Conservation (phyloP, 1,140 invertebrate species). For the Anadara kagoshimensis region DNA sequence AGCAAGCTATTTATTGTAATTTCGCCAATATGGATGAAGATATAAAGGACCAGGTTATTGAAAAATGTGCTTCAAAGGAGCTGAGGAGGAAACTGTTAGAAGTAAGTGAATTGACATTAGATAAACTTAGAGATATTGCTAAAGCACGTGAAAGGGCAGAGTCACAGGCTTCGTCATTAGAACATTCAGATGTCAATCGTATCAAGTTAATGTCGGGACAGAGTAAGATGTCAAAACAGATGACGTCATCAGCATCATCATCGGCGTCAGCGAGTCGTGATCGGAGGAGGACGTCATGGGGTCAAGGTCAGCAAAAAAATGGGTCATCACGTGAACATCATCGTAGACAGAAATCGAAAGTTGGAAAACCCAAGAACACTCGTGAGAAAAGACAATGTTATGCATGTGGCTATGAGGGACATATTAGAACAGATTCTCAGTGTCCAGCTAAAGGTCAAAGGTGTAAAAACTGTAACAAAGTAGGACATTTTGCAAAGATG, state of each 20-base stretch:
- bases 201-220: neutral
- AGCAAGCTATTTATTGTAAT: slow-evolving; percentile 37
- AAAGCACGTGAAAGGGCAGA: slow-evolving; percentile 29
- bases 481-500: slow-evolving; percentile 24
- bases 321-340: neutral
- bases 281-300: no score
- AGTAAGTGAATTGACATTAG: slow-evolving; percentile 24
- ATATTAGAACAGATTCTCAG: neutral
- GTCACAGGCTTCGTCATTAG: slow-evolving; percentile 31
- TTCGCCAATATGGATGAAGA: slow-evolving; percentile 31
- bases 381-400: neutral
- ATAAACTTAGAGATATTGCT: slow-evolving; percentile 26
- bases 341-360: neutral
- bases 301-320: neutral
- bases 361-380: neutral
- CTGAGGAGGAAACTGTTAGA: slow-evolving; percentile 38
- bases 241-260: no score
- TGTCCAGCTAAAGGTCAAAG: slow-evolving; percentile 17
- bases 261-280: no score
- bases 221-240: no score
- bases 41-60: slow-evolving; percentile 44
- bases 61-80: slow-evolving; percentile 33
- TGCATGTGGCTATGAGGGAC: slow-evolving; percentile 6
- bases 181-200: neutral
- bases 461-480: slow-evolving; percentile 23